Base-by-base conservation (phyloP, 1,140 invertebrate genomes). In the Zaprionus vittiger region DNA sequence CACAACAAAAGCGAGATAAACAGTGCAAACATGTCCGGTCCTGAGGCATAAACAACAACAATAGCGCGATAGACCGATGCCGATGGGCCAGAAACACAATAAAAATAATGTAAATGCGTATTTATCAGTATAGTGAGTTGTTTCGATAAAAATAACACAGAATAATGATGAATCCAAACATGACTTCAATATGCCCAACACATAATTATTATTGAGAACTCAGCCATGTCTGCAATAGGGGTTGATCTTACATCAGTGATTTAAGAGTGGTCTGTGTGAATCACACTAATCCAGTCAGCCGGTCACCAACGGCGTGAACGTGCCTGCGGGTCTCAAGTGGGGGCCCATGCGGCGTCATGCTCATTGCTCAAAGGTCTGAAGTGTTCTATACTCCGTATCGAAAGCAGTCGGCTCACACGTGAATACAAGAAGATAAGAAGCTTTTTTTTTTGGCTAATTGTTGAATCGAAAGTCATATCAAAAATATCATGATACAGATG, bases 351-450 rank as follows among this genome's bases (percentile, higher is more conserved):
- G 55, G 34, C 73, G 80, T 75, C 80, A 75, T 52, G 57, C n/a
- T 47, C 67, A 89, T 83, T 52, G 57, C 20, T 47, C 70, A 89
- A 86, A 78, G 77, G 60, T 83, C 59, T 69, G 11, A 26, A 73
- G 73, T 65, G 54, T 59, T 54, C 15, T 57, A 63, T 72, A 80
- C 11, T n/a, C 20, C 47, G 47, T 52, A 86, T 86, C 84, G 38
- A 78, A 83, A 89, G 37, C 84, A 86, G 80, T 73, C 72, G 64
- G 63, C 62, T 74, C 56, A 22, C 64, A 72, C 83, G 83, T 86
- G 83, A 77, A 77, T 71, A 52, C 26, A 34, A 41, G 22, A 54
- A 52, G 55, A 77, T 73, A 59, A 57, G 49, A 79, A 69, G 41
- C 14, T n/a, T 49, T 71, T 60, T 24, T 26, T 66, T 60, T 47